Base-by-base conservation (phyloP, 2,888 invertebrate species). In the Rotaria sp. region DNA sequence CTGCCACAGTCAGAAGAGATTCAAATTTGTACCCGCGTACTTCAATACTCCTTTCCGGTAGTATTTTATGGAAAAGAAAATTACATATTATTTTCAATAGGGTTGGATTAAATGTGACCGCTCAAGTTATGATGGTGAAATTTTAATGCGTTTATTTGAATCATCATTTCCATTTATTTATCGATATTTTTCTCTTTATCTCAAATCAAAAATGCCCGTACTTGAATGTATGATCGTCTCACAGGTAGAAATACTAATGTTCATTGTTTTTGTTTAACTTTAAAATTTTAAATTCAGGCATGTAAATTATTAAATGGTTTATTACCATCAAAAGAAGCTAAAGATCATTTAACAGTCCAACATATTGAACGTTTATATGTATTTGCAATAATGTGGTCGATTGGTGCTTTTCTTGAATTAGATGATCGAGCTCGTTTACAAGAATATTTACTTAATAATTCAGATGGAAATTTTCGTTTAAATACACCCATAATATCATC, bases 211-310 rank as follows among this genome's bases (percentile, higher is more conserved):
- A 88, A 96, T 97, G 94, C 93, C 94, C 74, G 94, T 97, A 4
- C 92, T 97, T 26, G 96, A 97, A 90, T 96, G 96, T 89, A 96
- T 96, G 90, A 94, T 96, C 87, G 94, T 96, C 52, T 93, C 94
- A 87, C 97, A 93, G 91, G 91, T 90, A 86, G 18, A 86, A 48
- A 24, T 30, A 26, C 57, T 21, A 50, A 41, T 4, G 1, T n/a
- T 10, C 8, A 24, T 3, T n/a, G n/a, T 26, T 26, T 15, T n/a
- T 85, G 45, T 52, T 48, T 26, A 86, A 21, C 86, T 41, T 35
- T 35, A 15, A 30, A 30, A 35, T 13, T n/a, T 84, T 35, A n/a
- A 24, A 86, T 87, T 11, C 85, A 90, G 90, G 90, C 91, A 7
- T 90, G 90, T 50, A 90, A 90, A 87, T 87, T 97, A 52, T 91